These are phyloP conservation scores for Melangyna quadrimaculata DNA, from an alignment of 2,888 invertebrate genomes.

Conservation along the genomic window DNA sequence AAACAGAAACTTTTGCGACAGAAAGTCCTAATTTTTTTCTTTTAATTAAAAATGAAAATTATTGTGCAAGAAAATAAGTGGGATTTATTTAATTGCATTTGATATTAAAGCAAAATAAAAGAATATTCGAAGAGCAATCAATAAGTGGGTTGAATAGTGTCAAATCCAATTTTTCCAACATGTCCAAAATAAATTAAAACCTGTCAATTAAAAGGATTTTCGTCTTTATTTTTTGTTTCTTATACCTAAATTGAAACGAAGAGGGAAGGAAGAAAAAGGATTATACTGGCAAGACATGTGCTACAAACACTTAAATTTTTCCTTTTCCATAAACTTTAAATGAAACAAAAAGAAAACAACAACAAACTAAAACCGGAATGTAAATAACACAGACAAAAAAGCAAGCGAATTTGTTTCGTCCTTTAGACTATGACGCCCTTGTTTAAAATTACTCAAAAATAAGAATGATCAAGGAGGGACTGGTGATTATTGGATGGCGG, in stretches of 20 bases:
- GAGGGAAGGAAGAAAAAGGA: background rate
- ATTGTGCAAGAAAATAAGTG: background rate
- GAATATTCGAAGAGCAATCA: conserved; percentile 22
- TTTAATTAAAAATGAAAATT: conserved; percentile 48
- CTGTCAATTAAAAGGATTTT: conserved; percentile 51
- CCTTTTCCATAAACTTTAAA: conserved; percentile 1
- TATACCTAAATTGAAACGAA: background rate
- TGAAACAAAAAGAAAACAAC: background rate
- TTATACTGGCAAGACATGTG: conserved; percentile 27
- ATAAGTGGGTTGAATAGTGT: conserved; percentile 37
- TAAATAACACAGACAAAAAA: conserved; percentile 15
- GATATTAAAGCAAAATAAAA: conserved; percentile 22
- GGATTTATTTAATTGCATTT: conserved; percentile 39
- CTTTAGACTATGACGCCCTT: conserved; percentile 17
- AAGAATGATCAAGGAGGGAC: background rate
- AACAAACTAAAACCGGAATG: background rate
- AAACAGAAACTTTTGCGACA: background rate
- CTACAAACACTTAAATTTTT: conserved; percentile 42
- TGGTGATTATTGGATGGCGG: too few species aligned
- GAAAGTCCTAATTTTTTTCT: conserved; percentile 1
- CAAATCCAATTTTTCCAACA: conserved; percentile 52
- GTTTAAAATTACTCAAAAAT: conserved; percentile 47
- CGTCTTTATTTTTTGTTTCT: conserved; percentile 22
- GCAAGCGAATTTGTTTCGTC: conserved; percentile 12
- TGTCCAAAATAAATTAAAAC: conserved; percentile 63